Base-by-base conservation (phyloP, 1,140 invertebrate genomes). In the Danaus melanippus region DNA sequence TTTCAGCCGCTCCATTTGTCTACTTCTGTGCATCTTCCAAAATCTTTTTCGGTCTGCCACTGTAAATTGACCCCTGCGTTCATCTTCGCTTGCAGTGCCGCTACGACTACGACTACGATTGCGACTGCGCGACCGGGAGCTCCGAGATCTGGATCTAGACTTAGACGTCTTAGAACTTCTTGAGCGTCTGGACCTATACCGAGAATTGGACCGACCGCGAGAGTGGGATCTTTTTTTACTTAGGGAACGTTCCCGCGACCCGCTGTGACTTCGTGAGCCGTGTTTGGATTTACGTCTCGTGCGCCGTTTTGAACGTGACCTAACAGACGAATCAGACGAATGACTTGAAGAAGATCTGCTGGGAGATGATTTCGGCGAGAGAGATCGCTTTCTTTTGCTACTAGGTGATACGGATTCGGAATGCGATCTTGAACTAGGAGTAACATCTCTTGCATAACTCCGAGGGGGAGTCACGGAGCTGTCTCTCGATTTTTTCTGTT, bases 21-120 rank as follows among this genome's bases (percentile, higher is more conserved):
- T 70, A 15, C 57, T 71, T 63, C 74, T 77, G 50, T 83, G 83
- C 56, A 79, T 57, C 62, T 86, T 84, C 81, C 84, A 84, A 60
- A 76, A 86, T 8, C 77, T 63, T 64, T 86, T 86, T 17, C 84
- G 70, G 45, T 86, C 84, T 1, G 78, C 75, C 1, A 85, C 83
- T 8, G 84, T 83, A 15, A 86, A 87, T 53, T 83, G 82, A 2
- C 82, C 82, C 10, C 82, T 74, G 21, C 80, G 73, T 48, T 79
- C 78, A 39, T 86, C 80, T 2, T 86, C 80, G 45, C 71, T 79
- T 0, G 64, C 66, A 8, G 69, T 66, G 7, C 61, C 69, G 42
- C 64, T 75, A n/a, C 58, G 67, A 50, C 74, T 75, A 46, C 71
- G 64, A 50, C 67, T 71, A 12, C 58, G 67, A 50, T 72, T 75